phyloP scores from a whole-genome alignment of 2,797 vertebrate genomes.

The Anolis apletophallus region DNA sequence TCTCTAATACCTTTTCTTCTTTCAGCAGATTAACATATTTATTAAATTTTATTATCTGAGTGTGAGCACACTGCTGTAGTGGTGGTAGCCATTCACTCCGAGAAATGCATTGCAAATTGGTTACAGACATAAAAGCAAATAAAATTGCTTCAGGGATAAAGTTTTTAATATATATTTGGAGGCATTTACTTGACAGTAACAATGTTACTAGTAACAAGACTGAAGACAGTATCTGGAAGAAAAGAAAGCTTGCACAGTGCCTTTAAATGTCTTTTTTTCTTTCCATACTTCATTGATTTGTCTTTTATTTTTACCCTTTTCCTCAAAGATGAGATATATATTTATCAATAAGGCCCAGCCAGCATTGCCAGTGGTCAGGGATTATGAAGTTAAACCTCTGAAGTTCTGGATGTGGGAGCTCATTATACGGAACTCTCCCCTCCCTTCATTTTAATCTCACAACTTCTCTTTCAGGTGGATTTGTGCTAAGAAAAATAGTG shows the following conservation, averaged over 20 bases:
- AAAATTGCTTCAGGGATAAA: constrained; percentile 46
- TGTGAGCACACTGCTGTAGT: background rate
- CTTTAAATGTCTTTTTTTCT: background rate
- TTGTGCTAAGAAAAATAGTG: too few species aligned
- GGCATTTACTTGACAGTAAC: background rate
- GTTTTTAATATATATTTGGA: constrained; percentile 8
- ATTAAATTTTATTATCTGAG: constrained; percentile 57
- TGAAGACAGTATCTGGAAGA: background rate
- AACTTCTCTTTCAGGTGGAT: background rate
- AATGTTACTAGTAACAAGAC: constrained; percentile 9
- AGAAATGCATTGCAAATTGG: constrained; percentile 47
- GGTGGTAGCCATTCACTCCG: constrained; percentile 29
- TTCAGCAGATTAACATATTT: constrained; percentile 65
- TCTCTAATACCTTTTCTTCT: constrained; percentile 46
- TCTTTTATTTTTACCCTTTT: background rate
- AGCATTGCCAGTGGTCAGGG: background rate
- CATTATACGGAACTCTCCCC: background rate
- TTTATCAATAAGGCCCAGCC: background rate
- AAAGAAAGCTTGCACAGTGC: background rate
- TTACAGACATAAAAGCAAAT: constrained; percentile 50
- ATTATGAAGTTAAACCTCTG: background rate
- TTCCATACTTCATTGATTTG: background rate
- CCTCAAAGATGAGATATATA: background rate
- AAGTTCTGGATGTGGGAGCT: background rate
- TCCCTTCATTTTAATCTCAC: background rate